These are phyloP conservation scores for Nemapogon koenigi DNA, from an alignment of 2,888 invertebrate genomes.

Conservation along the genomic window DNA sequence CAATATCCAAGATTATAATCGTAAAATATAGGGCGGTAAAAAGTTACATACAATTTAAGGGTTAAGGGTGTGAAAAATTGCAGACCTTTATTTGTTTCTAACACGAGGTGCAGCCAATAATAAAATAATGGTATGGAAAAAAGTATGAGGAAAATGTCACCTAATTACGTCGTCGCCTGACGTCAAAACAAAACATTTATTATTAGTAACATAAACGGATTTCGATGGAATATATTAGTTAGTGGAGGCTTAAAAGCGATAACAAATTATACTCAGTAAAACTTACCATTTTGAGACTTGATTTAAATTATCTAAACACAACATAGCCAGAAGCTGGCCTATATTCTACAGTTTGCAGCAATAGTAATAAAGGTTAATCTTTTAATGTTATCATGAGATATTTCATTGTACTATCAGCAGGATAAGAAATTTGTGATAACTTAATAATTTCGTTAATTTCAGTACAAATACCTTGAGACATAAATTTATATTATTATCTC, in stretches of 20 bases:
- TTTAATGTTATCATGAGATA: slow-evolving; percentile 30
- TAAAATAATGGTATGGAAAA: not conserved
- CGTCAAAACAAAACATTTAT: too few relatives aligned
- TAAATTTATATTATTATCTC: too few relatives aligned
- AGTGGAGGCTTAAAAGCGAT: too few relatives aligned
- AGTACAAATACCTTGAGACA: too few relatives aligned
- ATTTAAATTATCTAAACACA: not conserved
- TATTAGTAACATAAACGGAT: too few relatives aligned
- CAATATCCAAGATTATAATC: too few relatives aligned
- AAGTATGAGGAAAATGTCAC: not conserved
- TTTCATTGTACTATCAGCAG: slow-evolving; percentile 34
- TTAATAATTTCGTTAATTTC: not conserved
- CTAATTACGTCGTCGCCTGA: too few relatives aligned
- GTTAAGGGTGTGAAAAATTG: too few relatives aligned
- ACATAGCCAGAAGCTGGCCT: slow-evolving; percentile 2
- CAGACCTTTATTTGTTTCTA: not conserved
- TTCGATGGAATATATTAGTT: too few relatives aligned
- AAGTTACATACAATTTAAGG: too few relatives aligned
- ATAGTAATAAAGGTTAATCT: slow-evolving; percentile 1
- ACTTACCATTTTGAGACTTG: slow-evolving; percentile 1
- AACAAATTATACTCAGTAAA: not conserved
- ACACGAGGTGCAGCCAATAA: not conserved
- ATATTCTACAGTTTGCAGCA: not conserved
- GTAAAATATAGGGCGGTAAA: too few relatives aligned
- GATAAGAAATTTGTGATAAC: slow-evolving; percentile 27